A percentile compares a stretch with the other conserved stretches of the same genome.
Conservation (phyloP, 2,797 vertebrate genomes). For the Galago senegalensis region DNA sequence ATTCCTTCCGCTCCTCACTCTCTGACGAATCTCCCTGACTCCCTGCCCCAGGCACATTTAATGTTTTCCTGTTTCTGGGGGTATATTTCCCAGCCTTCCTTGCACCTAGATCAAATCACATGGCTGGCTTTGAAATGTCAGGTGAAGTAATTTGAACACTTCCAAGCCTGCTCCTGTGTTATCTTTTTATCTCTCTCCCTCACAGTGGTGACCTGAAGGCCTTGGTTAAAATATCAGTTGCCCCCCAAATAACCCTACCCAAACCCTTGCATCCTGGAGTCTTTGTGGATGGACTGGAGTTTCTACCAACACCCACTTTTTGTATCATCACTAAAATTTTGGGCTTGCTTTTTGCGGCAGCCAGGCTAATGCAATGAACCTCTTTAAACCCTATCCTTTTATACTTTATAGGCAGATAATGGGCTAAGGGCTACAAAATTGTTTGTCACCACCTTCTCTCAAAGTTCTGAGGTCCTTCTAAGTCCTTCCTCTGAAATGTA, state of each 20-base stretch:
- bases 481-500: not conserved
- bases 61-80: constrained; percentile 24
- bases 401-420: not conserved
- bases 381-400: not conserved
- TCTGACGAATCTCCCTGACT: not conserved
- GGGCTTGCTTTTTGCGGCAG: not conserved
- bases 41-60: not conserved
- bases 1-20: not conserved
- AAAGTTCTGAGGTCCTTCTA: too few relatives aligned
- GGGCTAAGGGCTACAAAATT: not conserved
- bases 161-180: not conserved
- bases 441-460: not conserved
- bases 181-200: not conserved
- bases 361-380: not conserved
- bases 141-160: not conserved
- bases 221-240: not conserved
- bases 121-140: not conserved
- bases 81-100: not conserved
- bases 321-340: not conserved
- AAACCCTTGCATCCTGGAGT: not conserved
- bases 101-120: not conserved
- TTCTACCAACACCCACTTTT: not conserved
- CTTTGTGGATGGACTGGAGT: not conserved
- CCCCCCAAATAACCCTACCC: not conserved
- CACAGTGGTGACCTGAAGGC: not conserved